phyloP scores from a whole-genome alignment of 2,113 vertebrate species.

The Setophaga petechia region DNA sequence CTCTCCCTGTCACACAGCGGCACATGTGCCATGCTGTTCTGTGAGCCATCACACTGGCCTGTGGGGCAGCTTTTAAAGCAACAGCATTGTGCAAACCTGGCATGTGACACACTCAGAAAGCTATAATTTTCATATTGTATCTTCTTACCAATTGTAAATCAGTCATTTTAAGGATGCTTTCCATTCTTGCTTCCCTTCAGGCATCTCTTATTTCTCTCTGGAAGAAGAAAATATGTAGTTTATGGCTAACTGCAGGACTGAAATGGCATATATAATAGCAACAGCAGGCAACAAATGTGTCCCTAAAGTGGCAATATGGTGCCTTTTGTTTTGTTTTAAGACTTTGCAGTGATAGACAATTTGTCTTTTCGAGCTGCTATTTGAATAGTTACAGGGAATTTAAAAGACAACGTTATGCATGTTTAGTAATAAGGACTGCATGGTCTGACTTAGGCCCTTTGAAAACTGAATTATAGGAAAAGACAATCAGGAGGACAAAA shows the following conservation, averaged over 20 bases:
- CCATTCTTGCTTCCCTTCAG: conserved; percentile 78
- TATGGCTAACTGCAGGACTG: conserved; percentile 82
- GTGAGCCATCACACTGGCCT: not conserved
- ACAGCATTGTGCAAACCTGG: not conserved
- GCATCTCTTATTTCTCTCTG: conserved; percentile 80
- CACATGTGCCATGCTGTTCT: not conserved
- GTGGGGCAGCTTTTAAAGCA: not conserved
- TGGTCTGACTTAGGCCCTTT: conserved; percentile 4
- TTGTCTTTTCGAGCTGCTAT: conserved; percentile 73
- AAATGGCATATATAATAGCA: conserved; percentile 84
- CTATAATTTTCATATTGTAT: conserved; percentile 76
- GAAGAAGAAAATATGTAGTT: conserved; percentile 82
- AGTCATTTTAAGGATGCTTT: conserved; percentile 83
- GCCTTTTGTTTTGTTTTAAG: conserved; percentile 84
- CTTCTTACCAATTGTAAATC: conserved; percentile 79
- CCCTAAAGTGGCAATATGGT: conserved; percentile 84
- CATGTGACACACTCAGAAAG: conserved; percentile 52
- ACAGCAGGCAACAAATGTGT: conserved; percentile 85
- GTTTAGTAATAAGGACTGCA: conserved; percentile 52
- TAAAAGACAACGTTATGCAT: conserved; percentile 68
- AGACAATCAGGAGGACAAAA: conserved; percentile 14
- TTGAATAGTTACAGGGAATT: conserved; percentile 79
- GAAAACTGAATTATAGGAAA: not conserved
- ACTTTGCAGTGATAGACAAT: conserved; percentile 75
- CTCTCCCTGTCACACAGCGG: not conserved